Evolutionary conservation across 2,888 invertebrate genomes (phyloP), one percentile per base, ranked within the genome.

Genomic region (Sphaerophoria taeniata): DNA sequence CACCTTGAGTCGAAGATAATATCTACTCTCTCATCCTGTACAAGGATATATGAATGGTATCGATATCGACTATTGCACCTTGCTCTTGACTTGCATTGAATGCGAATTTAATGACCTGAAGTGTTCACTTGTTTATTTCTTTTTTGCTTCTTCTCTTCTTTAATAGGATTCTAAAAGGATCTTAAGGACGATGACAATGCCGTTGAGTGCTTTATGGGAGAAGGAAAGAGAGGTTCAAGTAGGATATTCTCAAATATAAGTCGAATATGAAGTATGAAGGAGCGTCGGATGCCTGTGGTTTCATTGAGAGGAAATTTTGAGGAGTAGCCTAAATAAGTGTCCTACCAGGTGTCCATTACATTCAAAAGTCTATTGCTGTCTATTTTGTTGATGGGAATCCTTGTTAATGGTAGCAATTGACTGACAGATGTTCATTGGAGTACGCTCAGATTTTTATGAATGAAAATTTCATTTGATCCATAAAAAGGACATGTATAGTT

Each of bases 51-150:
- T 11, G 43, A 12, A 43, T 16, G 16, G 6, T 6, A 53, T 24
- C 16, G 6, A 80, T 47, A 12, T 24, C n/a, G 24, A 43, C 43
- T 56, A 63, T 31, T 16, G 39, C 60, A 34, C 47, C 65, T 58
- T 51, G 49, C 79, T 61, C 47, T 67, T 84, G 70, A 71, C 58
- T 79, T 71, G 79, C 33, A 83, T 74, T 16, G 75, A 84, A 84
- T 79, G 51, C n/a, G 71, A 67, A 75, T 79, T 79, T 70, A 61
- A 84, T 84, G 65, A 79, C 83, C 79, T 79, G 83, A 84, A 79
- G 83, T 84, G 67, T 84, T 75, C 83, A 83, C 83, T 83, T 83
- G 36, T 60, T 63, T 63, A 3, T 33, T 63, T 60, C 43, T 39
- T 58, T 36, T 39, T 58, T 9, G 11, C 0, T 16, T 39, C 47